Conservation (phyloP, 2,113 vertebrate species). For the Microcebus ravelobensis region DNA sequence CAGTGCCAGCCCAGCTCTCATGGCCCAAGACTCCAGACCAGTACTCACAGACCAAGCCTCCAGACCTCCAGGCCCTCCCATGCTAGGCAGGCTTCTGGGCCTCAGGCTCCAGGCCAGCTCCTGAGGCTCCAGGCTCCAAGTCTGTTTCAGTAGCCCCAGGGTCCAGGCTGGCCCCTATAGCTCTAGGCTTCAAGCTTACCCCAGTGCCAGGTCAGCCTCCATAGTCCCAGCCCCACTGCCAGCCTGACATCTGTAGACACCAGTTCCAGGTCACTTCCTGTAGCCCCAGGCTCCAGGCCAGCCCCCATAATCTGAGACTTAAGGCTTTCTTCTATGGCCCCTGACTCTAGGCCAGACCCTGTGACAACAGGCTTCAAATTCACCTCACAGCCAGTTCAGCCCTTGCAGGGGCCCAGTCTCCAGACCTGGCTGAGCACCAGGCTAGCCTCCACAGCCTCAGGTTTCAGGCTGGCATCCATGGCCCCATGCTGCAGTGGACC, state of each 20-base stretch:
- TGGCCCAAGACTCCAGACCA: not conserved
- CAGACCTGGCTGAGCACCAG: not conserved
- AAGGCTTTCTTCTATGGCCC: not conserved
- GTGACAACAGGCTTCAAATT: not conserved
- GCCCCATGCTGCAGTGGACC: not conserved
- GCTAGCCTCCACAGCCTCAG: not conserved
- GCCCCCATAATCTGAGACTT: too few relatives aligned
- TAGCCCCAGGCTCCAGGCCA: not conserved
- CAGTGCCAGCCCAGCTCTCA: not conserved
- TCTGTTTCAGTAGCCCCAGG: not conserved
- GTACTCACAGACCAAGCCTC: not conserved
- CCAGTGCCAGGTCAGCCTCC: not conserved
- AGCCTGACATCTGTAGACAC: too few relatives aligned
- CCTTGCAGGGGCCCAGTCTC: not conserved
- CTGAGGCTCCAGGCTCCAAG: not conserved
- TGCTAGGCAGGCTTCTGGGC: too few relatives aligned
- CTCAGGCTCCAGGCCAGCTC: not conserved
- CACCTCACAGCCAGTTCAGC: too few relatives aligned
- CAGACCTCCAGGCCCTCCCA: too few relatives aligned
- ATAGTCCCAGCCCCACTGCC: too few relatives aligned
- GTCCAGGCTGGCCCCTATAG: not conserved
- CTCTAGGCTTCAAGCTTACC: not conserved
- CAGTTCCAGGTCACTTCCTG: not conserved
- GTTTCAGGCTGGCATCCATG: not conserved
- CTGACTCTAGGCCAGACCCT: not conserved